Conservation (phyloP, 2,113 vertebrate genomes). For the Oenanthe oenanthe region DNA sequence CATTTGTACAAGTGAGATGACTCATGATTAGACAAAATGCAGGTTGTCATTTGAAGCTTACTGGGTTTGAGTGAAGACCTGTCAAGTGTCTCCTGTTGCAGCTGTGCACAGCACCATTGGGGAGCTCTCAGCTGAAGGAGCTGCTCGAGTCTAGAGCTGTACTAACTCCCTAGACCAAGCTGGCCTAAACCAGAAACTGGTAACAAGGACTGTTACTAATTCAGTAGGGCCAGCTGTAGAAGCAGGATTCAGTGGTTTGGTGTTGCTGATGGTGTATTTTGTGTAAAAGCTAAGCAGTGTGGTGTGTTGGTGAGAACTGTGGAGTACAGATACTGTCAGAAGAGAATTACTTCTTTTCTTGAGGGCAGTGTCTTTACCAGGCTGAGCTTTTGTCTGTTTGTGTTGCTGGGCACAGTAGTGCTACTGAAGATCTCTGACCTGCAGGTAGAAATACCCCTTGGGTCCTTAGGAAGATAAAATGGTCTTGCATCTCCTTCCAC, state of each 20-base stretch:
- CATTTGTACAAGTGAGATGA: background rate
- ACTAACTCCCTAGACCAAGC: background rate
- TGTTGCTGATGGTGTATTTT: background rate
- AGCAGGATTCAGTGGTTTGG: background rate
- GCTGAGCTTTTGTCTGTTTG: background rate
- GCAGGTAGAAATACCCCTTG: background rate
- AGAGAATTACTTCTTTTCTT: background rate
- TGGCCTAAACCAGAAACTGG: background rate
- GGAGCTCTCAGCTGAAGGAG: background rate
- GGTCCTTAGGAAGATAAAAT: background rate
- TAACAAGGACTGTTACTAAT: background rate
- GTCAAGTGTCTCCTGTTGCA: background rate
- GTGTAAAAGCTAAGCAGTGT: background rate
- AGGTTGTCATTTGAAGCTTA: background rate
- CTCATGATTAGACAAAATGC: background rate
- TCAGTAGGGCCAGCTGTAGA: background rate
- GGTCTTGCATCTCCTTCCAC: background rate
- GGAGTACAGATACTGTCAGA: background rate
- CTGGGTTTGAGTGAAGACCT: background rate
- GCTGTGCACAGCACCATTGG: accelerated
- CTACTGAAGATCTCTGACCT: background rate
- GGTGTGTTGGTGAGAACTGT: background rate
- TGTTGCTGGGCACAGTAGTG: background rate
- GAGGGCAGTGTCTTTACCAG: background rate
- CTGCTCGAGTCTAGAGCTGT: background rate